Percentiles rank a stretch among this genome's conserved stretches.
Evolutionary conservation across 1,140 invertebrate genomes (phyloP).

Genomic region (Agrilus planipennis): DNA sequence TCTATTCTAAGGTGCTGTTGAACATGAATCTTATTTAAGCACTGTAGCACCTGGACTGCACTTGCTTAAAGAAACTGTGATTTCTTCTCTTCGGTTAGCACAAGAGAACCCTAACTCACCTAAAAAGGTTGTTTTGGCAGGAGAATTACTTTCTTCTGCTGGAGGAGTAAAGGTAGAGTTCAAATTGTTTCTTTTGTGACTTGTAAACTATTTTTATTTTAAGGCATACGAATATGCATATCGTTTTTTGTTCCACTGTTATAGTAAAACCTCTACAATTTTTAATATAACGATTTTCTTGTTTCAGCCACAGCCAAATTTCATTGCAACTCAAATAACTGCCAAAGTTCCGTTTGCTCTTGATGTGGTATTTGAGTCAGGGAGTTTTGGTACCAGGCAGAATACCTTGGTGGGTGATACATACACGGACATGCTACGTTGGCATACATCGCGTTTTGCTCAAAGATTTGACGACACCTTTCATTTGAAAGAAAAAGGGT

Average conservation of each 20-base stretch:
- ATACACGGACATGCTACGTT: slow-evolving; percentile 49
- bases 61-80: slow-evolving; percentile 65
- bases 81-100: slow-evolving; percentile 49
- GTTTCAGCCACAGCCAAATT: slow-evolving; percentile 53
- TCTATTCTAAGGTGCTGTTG: slow-evolving; percentile 40
- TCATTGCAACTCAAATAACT: slow-evolving; percentile 71
- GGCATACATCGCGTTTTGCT: slow-evolving; percentile 48
- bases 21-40: slow-evolving; percentile 62
- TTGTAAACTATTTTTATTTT: slow-evolving; percentile 1
- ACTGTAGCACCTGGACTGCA: slow-evolving; percentile 59
- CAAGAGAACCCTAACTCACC: slow-evolving; percentile 41
- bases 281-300: neutral
- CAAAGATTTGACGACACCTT: slow-evolving; percentile 64
- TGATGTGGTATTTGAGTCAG: slow-evolving; percentile 76
- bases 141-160: slow-evolving; percentile 42
- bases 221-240: neutral
- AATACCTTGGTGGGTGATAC: slow-evolving; percentile 45
- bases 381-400: slow-evolving; percentile 43
- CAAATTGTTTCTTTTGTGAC: slow-evolving; percentile 2
- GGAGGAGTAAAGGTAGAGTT: slow-evolving; percentile 33
- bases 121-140: slow-evolving; percentile 49
- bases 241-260: neutral
- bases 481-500: slow-evolving; percentile 54
- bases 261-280: neutral
- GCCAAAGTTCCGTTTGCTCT: slow-evolving; percentile 70